phyloP scores from a whole-genome alignment of 2,797 vertebrate genomes.

The Syndactyla subalaris region DNA sequence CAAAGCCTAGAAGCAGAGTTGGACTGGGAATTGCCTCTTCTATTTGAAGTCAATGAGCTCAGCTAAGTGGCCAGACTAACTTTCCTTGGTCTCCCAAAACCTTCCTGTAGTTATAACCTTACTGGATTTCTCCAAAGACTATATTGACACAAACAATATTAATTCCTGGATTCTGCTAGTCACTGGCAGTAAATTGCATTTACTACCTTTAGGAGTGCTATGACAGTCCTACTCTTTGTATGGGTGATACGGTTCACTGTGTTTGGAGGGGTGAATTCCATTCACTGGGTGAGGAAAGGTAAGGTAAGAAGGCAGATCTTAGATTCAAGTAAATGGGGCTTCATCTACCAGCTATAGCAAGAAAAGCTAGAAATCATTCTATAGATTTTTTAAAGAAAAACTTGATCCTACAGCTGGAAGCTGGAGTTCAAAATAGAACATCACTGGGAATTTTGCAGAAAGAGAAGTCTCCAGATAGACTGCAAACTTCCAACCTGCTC shows the following conservation, averaged over 20 bases:
- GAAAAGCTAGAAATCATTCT: neutral
- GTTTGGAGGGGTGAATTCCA: neutral
- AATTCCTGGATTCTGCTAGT: neutral
- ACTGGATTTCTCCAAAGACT: neutral
- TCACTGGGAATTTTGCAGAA: neutral
- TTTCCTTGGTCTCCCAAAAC: neutral
- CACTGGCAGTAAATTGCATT: neutral
- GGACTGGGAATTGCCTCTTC: neutral
- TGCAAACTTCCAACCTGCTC: neutral
- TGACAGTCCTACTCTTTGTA: neutral
- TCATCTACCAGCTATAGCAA: neutral
- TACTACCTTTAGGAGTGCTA: neutral
- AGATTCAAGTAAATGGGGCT: neutral
- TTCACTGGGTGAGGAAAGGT: neutral
- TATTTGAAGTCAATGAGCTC: neutral
- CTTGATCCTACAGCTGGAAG: neutral
- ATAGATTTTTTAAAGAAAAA: neutral
- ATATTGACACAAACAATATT: neutral
- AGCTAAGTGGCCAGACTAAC: neutral
- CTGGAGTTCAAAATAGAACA: neutral
- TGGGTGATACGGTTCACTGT: neutral
- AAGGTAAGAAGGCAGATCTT: neutral
- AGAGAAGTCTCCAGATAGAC: neutral
- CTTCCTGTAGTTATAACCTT: neutral
- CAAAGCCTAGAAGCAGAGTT: neutral